Percentiles rank a stretch among this genome's conserved stretches.
Evolutionary conservation across 2,888 invertebrate species (phyloP).

Genomic region (Dexiosoma caninum): DNA sequence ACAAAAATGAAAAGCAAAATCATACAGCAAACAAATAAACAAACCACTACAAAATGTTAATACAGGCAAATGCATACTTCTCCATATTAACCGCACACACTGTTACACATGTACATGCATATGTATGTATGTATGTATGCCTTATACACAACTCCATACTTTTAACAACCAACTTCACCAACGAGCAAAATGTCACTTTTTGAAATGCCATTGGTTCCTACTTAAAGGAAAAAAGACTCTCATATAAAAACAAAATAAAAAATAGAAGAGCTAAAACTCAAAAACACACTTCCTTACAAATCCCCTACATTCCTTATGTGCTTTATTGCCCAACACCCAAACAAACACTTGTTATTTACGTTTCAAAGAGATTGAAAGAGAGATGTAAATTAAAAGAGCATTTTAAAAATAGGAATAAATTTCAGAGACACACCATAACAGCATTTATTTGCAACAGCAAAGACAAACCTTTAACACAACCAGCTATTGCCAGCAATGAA

Average conservation of each 20-base stretch:
- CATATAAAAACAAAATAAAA: conserved; percentile 25
- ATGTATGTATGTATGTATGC: too few relatives aligned
- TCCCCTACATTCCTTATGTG: conserved; percentile 4
- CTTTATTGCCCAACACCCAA: conserved; percentile 31
- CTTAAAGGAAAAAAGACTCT: conserved; percentile 41
- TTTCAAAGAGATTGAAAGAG: too few relatives aligned
- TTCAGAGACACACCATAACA: background rate
- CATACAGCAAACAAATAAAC: conserved; percentile 58
- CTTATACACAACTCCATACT: conserved; percentile 40
- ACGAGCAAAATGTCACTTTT: conserved; percentile 76
- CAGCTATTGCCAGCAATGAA: conserved; percentile 67
- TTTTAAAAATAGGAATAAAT: background rate
- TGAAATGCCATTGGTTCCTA: conserved; percentile 76
- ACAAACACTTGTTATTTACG: background rate
- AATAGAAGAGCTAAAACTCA: background rate
- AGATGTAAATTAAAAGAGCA: background rate
- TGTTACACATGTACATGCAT: background rate
- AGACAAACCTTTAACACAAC: conserved; percentile 10
- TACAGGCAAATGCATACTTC: background rate
- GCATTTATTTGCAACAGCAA: conserved; percentile 5
- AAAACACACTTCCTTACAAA: conserved; percentile 20
- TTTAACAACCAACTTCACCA: conserved; percentile 52
- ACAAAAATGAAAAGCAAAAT: conserved; percentile 13
- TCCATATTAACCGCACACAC: too few relatives aligned
- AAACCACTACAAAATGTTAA: conserved; percentile 64